These are phyloP conservation scores for Cuculus canorus DNA, from an alignment of 2,797 vertebrate species.

Conservation along the genomic window DNA sequence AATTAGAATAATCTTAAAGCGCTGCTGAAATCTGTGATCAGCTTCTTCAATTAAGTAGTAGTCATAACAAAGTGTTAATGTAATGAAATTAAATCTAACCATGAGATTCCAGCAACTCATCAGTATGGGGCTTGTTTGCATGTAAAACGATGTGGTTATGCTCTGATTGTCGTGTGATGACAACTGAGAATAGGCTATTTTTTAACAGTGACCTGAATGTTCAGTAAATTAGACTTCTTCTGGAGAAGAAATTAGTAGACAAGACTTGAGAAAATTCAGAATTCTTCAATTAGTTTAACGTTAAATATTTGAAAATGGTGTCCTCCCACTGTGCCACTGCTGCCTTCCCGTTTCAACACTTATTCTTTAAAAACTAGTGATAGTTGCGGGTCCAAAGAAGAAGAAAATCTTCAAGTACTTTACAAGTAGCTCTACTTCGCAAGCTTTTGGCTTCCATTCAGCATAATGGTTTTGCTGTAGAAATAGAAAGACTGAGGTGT, in stretches of 20 bases:
- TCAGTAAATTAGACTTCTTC: constrained; percentile 28
- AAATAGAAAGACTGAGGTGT: not conserved
- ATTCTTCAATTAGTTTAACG: not conserved
- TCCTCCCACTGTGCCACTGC: not conserved
- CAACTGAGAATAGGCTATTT: constrained; percentile 32
- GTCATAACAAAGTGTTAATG: constrained; percentile 17
- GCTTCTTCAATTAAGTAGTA: constrained; percentile 34
- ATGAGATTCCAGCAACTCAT: constrained; percentile 8
- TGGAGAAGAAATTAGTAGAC: constrained; percentile 15
- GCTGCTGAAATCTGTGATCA: constrained; percentile 14
- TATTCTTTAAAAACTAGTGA: constrained; percentile 10
- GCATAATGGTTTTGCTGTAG: not conserved
- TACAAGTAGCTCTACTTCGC: not conserved
- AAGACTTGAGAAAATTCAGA: not conserved
- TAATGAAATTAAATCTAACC: constrained; percentile 26
- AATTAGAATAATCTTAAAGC: not conserved
- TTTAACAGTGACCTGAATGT: constrained; percentile 37
- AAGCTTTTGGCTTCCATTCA: not conserved
- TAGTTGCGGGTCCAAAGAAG: not conserved
- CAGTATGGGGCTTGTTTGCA: not conserved
- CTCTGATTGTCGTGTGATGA: constrained; percentile 37
- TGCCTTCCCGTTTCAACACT: not conserved
- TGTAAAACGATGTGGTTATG: constrained; percentile 22
- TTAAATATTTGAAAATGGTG: constrained; percentile 6
- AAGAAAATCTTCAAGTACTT: constrained; percentile 15